Conservation (phyloP, 2,113 vertebrate species). For the Aythya baeri region DNA sequence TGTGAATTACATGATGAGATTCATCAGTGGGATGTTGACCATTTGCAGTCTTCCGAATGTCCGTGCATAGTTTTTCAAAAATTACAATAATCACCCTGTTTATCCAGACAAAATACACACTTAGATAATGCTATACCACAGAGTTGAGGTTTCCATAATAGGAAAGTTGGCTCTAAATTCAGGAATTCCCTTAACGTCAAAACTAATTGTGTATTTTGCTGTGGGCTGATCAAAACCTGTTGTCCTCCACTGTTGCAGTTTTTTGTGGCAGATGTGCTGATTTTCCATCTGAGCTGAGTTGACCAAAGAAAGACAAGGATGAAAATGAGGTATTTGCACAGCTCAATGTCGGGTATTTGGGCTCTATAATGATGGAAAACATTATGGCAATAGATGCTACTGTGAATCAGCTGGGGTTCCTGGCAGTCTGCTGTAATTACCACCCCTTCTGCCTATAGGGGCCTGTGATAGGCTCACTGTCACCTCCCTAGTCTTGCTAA, state of each 20-base stretch:
- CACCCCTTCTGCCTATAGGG: background rate
- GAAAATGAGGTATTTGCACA: background rate
- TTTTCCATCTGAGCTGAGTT: background rate
- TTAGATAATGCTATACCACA: background rate
- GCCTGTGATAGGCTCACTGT: background rate
- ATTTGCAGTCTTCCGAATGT: background rate
- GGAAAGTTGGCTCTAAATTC: background rate
- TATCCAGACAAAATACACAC: background rate
- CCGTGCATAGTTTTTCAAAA: background rate
- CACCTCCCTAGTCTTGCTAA: background rate
- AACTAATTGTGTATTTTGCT: background rate
- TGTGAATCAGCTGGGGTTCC: background rate
- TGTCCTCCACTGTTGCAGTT: background rate
- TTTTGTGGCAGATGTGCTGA: background rate
- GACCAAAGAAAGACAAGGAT: background rate
- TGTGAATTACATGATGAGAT: background rate
- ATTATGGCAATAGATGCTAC: background rate
- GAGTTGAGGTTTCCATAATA: background rate
- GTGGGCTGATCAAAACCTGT: background rate
- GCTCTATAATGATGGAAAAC: background rate
- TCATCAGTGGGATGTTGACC: background rate
- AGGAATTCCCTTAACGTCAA: background rate
- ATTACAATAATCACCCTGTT: background rate
- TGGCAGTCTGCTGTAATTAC: background rate
- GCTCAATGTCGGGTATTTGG: background rate